Percentiles rank a stretch among this genome's conserved stretches.
These are phyloP conservation scores for Cotesia vestalis DNA, from an alignment of 1,140 invertebrate genomes.

Conservation along the genomic window DNA sequence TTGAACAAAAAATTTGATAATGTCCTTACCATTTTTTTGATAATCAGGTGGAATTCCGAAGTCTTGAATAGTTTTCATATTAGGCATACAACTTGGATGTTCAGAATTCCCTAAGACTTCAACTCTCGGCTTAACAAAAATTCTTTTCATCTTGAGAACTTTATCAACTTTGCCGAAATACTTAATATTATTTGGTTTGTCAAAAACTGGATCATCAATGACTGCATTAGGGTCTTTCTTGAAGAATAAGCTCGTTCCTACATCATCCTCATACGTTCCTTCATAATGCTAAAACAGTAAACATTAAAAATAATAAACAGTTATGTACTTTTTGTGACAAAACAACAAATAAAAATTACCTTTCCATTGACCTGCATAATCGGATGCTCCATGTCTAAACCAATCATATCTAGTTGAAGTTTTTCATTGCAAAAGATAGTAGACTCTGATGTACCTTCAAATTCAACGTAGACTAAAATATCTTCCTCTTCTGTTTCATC, in stretches of 20 bases:
- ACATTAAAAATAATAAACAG: slow-evolving; percentile 4
- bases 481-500: slow-evolving; percentile 56
- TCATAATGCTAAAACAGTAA: slow-evolving; percentile 55
- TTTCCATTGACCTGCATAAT: slow-evolving; percentile 68
- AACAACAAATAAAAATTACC: slow-evolving; percentile 47
- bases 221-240: slow-evolving; percentile 57
- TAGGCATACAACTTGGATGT: slow-evolving; percentile 47
- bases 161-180: slow-evolving; percentile 66
- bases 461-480: slow-evolving; percentile 61
- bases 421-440: slow-evolving; percentile 53
- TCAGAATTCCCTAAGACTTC: slow-evolving; percentile 55
- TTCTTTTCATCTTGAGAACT: slow-evolving; percentile 65
- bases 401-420: slow-evolving; percentile 64
- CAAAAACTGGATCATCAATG: slow-evolving; percentile 63
- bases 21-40: slow-evolving; percentile 49
- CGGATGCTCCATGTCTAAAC: slow-evolving; percentile 66
- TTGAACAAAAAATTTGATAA: no score
- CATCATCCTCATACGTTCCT: slow-evolving; percentile 65
- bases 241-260: slow-evolving; percentile 67
- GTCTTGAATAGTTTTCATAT: slow-evolving; percentile 49
- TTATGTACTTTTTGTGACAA: background rate
- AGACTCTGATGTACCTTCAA: slow-evolving; percentile 53
- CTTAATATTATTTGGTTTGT: slow-evolving; percentile 59
- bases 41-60: slow-evolving; percentile 54
- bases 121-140: slow-evolving; percentile 60